These are phyloP conservation scores for Camelus dromedarius DNA, from an alignment of 2,113 vertebrate genomes.

Conservation along the genomic window DNA sequence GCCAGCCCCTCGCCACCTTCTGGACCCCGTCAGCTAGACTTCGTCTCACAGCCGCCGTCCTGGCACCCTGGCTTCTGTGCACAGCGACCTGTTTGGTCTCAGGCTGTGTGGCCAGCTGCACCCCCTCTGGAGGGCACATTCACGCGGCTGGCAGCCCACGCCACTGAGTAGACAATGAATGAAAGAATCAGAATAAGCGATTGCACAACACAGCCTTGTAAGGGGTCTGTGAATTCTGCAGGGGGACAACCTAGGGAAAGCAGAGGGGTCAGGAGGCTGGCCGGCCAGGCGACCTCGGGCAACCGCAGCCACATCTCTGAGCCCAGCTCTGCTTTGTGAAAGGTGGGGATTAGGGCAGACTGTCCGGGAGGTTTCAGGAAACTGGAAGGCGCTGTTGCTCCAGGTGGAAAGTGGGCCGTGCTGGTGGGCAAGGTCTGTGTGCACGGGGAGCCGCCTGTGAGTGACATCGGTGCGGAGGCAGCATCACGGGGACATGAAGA, in stretches of 20 bases:
- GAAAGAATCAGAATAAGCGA: neutral
- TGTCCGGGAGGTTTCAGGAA: neutral
- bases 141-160: neutral
- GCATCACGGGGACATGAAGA: neutral
- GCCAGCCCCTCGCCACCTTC: accelerated
- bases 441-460: neutral
- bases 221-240: neutral
- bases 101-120: accelerated
- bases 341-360: too few relatives aligned
- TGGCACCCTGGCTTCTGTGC: accelerated
- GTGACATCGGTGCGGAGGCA: neutral
- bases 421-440: accelerated
- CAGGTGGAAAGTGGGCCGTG: neutral
- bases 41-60: accelerated
- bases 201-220: too few relatives aligned
- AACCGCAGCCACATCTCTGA: accelerated
- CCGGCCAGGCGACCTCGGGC: neutral
- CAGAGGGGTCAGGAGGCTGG: neutral
- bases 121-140: too few relatives aligned
- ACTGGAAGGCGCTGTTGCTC: accelerated
- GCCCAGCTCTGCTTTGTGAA: neutral
- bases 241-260: neutral
- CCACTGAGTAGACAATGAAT: neutral
- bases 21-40: accelerated
- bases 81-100: accelerated